phyloP scores from a whole-genome alignment of 2,113 vertebrate genomes.

The Benitochromis conjunctus region DNA sequence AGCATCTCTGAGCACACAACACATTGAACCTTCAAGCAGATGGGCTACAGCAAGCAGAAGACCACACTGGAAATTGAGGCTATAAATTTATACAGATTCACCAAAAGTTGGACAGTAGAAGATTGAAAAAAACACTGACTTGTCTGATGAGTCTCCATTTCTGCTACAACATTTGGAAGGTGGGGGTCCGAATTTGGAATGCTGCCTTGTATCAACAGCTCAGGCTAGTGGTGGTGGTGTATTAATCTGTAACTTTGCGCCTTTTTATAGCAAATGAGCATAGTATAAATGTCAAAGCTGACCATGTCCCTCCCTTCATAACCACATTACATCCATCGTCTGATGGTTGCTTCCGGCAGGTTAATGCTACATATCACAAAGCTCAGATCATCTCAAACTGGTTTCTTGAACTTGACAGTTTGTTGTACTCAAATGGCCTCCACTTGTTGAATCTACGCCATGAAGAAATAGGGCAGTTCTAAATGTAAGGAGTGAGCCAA shows the following conservation, averaged over 20 bases:
- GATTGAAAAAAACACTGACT: not conserved
- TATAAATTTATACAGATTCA: not conserved
- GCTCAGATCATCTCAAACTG: not conserved
- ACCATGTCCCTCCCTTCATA: not conserved
- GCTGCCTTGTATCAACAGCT: not conserved
- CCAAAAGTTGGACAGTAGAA: not conserved
- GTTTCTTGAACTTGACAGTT: not conserved
- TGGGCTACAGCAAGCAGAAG: not conserved
- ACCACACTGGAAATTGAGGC: not conserved
- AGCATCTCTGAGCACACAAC: not conserved
- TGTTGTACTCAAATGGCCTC: not conserved
- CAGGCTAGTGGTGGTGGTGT: rapidly evolving
- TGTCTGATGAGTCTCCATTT: not conserved
- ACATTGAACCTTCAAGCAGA: not conserved
- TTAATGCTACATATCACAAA: not conserved
- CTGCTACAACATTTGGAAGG: not conserved
- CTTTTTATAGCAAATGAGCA: not conserved
- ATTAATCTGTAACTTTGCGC: not conserved
- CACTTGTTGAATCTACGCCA: not conserved
- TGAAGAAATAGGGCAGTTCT: not conserved
- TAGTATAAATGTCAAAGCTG: not conserved
- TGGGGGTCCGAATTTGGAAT: not conserved
- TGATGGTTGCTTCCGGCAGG: not conserved
- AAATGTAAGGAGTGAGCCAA: not conserved
- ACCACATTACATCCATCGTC: not conserved